Evolutionary conservation across 2,888 invertebrate species (phyloP).

Genomic region (Disparrhopalites patrizii): DNA sequence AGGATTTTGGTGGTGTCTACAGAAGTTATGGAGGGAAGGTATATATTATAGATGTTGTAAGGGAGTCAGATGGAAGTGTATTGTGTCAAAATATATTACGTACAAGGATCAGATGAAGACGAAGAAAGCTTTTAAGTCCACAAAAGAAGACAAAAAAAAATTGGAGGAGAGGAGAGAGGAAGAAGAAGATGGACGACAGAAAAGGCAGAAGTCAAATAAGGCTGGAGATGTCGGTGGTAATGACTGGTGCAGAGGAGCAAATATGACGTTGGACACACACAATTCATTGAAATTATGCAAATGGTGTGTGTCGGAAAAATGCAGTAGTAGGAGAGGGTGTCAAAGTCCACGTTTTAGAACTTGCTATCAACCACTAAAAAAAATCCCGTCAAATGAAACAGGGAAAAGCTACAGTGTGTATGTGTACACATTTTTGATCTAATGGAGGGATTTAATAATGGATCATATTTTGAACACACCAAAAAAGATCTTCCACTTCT

Average conservation of each 20-base stretch:
- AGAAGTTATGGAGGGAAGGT: too few species aligned
- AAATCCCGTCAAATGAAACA: too few species aligned
- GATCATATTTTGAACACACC: too few species aligned
- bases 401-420: too few species aligned
- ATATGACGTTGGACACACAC: slow-evolving; percentile 24
- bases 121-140: slow-evolving; percentile 6
- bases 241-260: background rate
- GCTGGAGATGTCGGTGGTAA: slow-evolving; percentile 1
- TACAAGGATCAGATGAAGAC: slow-evolving; percentile 6
- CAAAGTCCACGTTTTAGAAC: slow-evolving; percentile 14
- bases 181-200: background rate
- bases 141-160: too few species aligned
- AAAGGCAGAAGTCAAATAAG: background rate
- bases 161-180: background rate
- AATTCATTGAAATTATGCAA: slow-evolving; percentile 25
- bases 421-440: too few species aligned
- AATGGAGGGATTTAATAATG: too few species aligned
- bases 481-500: too few species aligned
- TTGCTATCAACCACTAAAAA: too few species aligned
- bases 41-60: too few species aligned
- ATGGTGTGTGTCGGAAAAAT: slow-evolving; percentile 23
- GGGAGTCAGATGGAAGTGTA: background rate
- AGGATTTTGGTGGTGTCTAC: background rate
- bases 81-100: slow-evolving; percentile 2
- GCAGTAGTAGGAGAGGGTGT: slow-evolving; percentile 19